Conservation (phyloP, 2,888 invertebrate species). For the Asteroscopus sphinx region DNA sequence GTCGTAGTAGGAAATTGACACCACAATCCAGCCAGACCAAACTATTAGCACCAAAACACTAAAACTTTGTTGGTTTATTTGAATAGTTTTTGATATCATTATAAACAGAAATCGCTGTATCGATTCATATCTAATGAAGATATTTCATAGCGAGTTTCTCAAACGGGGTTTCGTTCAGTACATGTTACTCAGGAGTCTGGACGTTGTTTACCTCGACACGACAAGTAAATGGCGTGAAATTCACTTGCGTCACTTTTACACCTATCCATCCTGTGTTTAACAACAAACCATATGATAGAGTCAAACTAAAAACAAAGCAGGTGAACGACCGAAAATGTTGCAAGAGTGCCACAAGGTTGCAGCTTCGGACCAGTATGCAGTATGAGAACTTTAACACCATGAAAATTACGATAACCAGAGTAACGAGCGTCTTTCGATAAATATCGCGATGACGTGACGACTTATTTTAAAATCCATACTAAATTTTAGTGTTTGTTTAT, state of each 20-base stretch:
- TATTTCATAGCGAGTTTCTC: conserved; percentile 14
- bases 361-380: conserved; percentile 46
- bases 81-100: background rate
- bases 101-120: background rate
- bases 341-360: conserved; percentile 77
- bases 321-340: conserved; percentile 78
- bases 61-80: too few species aligned
- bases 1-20: background rate
- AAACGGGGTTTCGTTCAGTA: conserved; percentile 29
- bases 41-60: background rate
- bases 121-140: conserved; percentile 1
- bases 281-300: conserved; percentile 70
- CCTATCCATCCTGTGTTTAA: conserved; percentile 57
- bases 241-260: conserved; percentile 50
- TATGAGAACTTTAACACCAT: conserved; percentile 45
- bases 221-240: conserved; percentile 40
- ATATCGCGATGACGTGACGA: conserved; percentile 20
- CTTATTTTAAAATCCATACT: conserved; percentile 10
- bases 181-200: conserved; percentile 28
- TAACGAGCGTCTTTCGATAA: conserved; percentile 30
- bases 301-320: conserved; percentile 70
- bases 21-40: background rate
- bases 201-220: conserved; percentile 44
- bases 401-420: conserved; percentile 41
- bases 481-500: too few species aligned